These are phyloP conservation scores for Bombus haemorrhoidalis DNA, from an alignment of 1,140 invertebrate species.

Conservation along the genomic window DNA sequence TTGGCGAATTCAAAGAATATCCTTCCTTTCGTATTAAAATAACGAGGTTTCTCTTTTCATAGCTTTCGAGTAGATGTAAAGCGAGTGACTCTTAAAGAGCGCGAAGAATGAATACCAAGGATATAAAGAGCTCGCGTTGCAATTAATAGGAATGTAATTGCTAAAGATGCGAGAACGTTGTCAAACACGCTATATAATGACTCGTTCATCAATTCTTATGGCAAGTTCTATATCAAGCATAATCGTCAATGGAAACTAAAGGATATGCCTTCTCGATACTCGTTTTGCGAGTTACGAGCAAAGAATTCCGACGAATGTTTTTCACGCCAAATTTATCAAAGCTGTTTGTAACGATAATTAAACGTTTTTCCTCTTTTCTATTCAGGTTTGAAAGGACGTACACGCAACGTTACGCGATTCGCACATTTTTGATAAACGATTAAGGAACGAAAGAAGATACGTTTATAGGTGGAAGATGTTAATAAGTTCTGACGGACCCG, in stretches of 20 bases:
- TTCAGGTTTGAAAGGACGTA: too few relatives aligned
- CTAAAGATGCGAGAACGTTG: neutral
- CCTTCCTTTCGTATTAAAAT: neutral
- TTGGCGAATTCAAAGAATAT: neutral
- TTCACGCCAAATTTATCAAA: neutral
- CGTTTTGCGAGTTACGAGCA: too few relatives aligned
- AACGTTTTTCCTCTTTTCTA: neutral
- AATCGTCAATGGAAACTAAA: neutral
- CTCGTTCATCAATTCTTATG: neutral
- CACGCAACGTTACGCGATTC: too few relatives aligned
- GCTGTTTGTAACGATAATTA: neutral
- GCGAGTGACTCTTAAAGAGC: neutral
- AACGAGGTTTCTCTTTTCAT: neutral
- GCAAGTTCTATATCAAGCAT: neutral
- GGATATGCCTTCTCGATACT: too few relatives aligned
- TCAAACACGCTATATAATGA: neutral
- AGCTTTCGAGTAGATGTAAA: neutral
- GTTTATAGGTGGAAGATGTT: constrained; percentile 4
- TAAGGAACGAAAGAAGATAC: neutral
- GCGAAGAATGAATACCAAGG: neutral
- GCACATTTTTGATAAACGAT: neutral
- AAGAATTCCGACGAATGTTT: neutral
- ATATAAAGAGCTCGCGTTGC: neutral
- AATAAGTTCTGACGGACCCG: constrained; percentile 4
- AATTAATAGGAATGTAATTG: neutral